Base-by-base conservation (phyloP, 2,888 invertebrate species). In the Linnaemya vulpina region DNA sequence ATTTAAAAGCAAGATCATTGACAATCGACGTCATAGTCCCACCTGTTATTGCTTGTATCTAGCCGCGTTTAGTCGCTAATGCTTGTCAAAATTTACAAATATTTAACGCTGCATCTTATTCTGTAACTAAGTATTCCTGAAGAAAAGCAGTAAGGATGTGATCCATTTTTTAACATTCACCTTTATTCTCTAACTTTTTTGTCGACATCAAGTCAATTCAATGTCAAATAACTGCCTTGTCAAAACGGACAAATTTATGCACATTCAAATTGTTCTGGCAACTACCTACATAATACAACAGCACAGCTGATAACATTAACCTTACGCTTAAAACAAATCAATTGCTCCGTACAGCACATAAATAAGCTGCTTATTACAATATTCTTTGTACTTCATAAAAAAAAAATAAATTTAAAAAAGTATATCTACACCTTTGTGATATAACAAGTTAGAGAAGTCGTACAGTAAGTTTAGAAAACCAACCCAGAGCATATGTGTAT, bases 241-340 rank as follows among this genome's bases (percentile, higher is more conserved):
- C 46, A 46, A 49, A 17, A 7, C 8, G 5, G 10, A n/a, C 38
- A 11, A n/a, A 38, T 38, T 49, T 49, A 9, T n/a, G 49, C 2
- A 13, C 2, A 49, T 17, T 22, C 22, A 10, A 15, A 43, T 20
- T 70, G 38, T 13, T 46, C 65, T 75, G 75, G 75, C 43, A 75
- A 40, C 43, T 10, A 17, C 17, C 43, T 10, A 17, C 17, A n/a
- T 63, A 22, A 40, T 49, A 22, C 63, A 70, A 53, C 71, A 79
- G 79, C 79, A 53, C 71, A 79, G 79, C 79, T 79, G 71, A 46
- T 15, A 63, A 63, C 17, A 55, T 25, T n/a, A 35, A 38, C 10
- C 17, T 17, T 55, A 10, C 3, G 40, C 51, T 75, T 63, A 63
- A 75, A 75, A 30, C 5, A 30, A 30, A 3, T 30, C 5, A 30